Evolutionary conservation across 2,888 invertebrate genomes (phyloP), one percentile per base, ranked within the genome.

Genomic region (Cosmia pyralina): DNA sequence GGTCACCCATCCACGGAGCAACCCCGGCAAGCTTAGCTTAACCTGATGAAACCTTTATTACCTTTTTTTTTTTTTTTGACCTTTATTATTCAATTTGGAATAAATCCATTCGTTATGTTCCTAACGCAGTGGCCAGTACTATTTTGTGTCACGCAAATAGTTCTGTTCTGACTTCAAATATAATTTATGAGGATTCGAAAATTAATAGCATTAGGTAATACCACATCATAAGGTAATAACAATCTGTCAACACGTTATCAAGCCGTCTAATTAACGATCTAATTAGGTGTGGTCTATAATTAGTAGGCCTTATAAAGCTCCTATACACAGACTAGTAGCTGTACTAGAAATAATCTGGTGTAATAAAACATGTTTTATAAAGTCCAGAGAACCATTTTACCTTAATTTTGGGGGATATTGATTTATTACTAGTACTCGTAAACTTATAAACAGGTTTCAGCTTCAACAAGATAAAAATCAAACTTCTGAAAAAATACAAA

Each of bases 131-230:
- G 13, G 28, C 13, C 52, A 53, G 44, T 55, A 19, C 17, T 10
- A 52, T 28, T 46, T 77, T 17, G 4, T 28, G 41, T 28, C 19
- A 22, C 22, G 19, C 2, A 44, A 62, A 62, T 52, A 17, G 13
- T 57, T 17, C 8, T 38, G n/a, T 34, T 60, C n/a, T 46, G 50
- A 62, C 6, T 52, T 58, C 46, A 48, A 41, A 11, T 22, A 41
- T 74, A 75, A 75, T 67, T 63, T 8, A 80, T 75, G 75, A 4
- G 44, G 19, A 75, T 46, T 67, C n/a, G 48, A 44, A 72, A 75
- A 75, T 75, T 63, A 74, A 67, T 58, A 41, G 63, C 41, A n/a
- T 13, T 34, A 13, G n/a, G 44, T 53, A 50, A 53, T 58, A 75
- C 75, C 53, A 59, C 15, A 64, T 81, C n/a, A 46, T 17, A 55